Evolutionary conservation across 2,797 vertebrate species (phyloP), one percentile per base, ranked within the genome.

Genomic region (Triplophysa bombifrons): DNA sequence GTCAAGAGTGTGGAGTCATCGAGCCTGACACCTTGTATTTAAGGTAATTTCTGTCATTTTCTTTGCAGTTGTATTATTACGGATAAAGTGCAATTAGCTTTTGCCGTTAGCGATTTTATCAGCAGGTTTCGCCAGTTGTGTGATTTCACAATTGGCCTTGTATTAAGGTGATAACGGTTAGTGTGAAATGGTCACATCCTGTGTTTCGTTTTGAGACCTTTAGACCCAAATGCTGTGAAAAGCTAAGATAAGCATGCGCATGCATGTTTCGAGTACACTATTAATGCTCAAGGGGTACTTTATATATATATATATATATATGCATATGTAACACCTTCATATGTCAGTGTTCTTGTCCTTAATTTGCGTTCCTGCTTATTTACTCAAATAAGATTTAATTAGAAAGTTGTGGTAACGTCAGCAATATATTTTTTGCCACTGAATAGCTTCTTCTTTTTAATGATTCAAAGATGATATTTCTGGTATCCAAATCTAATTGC

Each of bases 11-110:
- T 20, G 70, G 70, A 66, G 38, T 72, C 69, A 16, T 25, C 61
- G 14, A 58, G 67, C 58, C 22, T 34, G 38, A 46, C 61, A 22
- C 41, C 68, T 56, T 30, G 4, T 1, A 48, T 46, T 66, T 30
- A 56, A 80, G 70, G 78, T 73, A 73, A 73, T 66, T 34, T 65
- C 17, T 79, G 10, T n/a, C 0, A n/a, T 70, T 71, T 53, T 25
- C 12, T 79, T 17, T 38, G 14, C n/a, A 17, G 25, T 22, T 56
- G 17, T 56, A 41, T 64, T 38, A 64, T 64, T 9, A 9, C 16
- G 17, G 14, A 2, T 60, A 64, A 38, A 64, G 61, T n/a, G 30
- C 9, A 17, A 41, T 41, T 38, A 17, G 60, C 16, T 25, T 1
- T 41, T 11, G 41, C 46, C 3, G 16, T 19, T 19, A 60, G 25